A percentile compares a stretch with the other conserved stretches of the same genome.
Conservation (phyloP, 2,888 invertebrate species). For the Drosophila pseudotakahashii region DNA sequence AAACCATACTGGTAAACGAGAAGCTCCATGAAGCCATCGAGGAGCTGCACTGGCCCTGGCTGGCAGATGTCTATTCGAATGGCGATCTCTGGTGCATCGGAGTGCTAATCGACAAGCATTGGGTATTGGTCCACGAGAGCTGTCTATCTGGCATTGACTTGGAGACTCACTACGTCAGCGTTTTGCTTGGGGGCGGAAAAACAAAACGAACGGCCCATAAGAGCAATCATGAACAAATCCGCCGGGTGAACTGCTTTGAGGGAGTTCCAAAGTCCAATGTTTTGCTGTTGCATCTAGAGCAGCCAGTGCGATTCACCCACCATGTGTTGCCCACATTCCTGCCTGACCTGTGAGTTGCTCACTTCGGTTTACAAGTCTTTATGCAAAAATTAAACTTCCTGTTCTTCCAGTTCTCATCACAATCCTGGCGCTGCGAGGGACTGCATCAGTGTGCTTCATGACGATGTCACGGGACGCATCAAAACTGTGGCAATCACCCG, state of each 20-base stretch:
- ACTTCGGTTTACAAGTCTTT: background rate
- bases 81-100: constrained; percentile 90
- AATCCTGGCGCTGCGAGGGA: constrained; percentile 82
- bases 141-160: constrained; percentile 86
- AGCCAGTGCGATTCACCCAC: constrained; percentile 86
- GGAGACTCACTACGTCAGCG: constrained; percentile 86
- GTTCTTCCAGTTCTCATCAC: constrained; percentile 5
- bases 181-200: constrained; percentile 89
- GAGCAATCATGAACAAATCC: constrained; percentile 90
- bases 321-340: constrained; percentile 88
- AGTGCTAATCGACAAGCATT: constrained; percentile 87
- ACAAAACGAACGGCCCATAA: constrained; percentile 85
- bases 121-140: constrained; percentile 87
- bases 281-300: constrained; percentile 87
- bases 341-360: constrained; percentile 84
- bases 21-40: constrained; percentile 80
- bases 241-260: constrained; percentile 87
- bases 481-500: constrained; percentile 85
- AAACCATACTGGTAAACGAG: constrained; percentile 76
- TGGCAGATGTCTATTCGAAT: constrained; percentile 89
- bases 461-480: constrained; percentile 85
- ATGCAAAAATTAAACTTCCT: background rate
- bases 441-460: constrained; percentile 88
- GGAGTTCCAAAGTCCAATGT: constrained; percentile 87
- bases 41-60: constrained; percentile 88